Base-by-base conservation (phyloP, 1,140 invertebrate species). In the Helicoverpa armigera region DNA sequence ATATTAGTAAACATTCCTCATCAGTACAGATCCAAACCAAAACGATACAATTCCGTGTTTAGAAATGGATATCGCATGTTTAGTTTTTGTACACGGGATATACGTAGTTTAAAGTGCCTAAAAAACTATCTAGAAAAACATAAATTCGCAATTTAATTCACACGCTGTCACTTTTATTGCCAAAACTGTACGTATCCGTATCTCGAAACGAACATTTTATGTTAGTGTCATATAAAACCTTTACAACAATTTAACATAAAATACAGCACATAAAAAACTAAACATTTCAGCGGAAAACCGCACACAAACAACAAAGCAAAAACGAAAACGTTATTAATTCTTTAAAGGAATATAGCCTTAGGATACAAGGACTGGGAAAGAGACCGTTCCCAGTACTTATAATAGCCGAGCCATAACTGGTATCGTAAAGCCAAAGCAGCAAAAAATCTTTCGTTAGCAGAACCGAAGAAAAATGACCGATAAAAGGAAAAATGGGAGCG, bases 221-320 rank as follows among this genome's bases (percentile, higher is more conserved):
- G 67, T 60, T 63, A 16, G 51, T 56, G 50, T 81, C 79, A 75
- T 75, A 70, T 69, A 81, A 81, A 79, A 75, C 54, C 18, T 80
- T 51, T 48, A n/a, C 51, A 75, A 75, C 79, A 81, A 81, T 81
- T 75, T 63, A 81, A 75, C 50, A 75, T 81, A 75, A 80, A 81
- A 81, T 67, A 81, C 54, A 48, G 16, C 72, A 65, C 61, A 81
- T 74, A 81, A 81, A 73, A 80, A 80, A 14, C 13, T 23, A 69
- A 81, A 63, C 48, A 35, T 74, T 74, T 35, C 29, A 75, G 54
- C n/a, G 18, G 50, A 58, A 73, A 73, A 73, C n/a, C 23, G 54
- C 43, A 31, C 31, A 18, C 58, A 35, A 29, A 58, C 13, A 65
- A 75, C 23, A 63, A 72, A 61, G 31, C 18, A 67, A 43, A 48